These are phyloP conservation scores for Styela clava DNA, from an alignment of 23 tunicate species.

Conservation along the genomic window DNA sequence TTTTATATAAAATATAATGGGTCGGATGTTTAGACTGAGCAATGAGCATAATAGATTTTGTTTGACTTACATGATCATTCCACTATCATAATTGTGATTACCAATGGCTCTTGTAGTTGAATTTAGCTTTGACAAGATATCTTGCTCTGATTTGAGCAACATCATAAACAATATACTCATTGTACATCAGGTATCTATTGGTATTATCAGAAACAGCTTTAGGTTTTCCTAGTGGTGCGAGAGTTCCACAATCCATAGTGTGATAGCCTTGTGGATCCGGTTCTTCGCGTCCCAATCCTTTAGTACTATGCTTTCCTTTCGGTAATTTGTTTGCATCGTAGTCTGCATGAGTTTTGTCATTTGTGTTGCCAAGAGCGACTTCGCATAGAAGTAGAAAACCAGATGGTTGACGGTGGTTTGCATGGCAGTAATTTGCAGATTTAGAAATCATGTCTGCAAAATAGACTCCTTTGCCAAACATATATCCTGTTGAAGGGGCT, in stretches of 20 bases:
- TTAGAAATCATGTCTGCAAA: slow-evolving; percentile 86
- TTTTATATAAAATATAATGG: too few relatives aligned
- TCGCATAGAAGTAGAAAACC: slow-evolving; percentile 74
- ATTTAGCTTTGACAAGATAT: slow-evolving; percentile 59
- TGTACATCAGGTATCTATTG: slow-evolving; percentile 38
- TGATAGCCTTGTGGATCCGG: slow-evolving; percentile 43
- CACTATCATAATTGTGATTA: too few relatives aligned
- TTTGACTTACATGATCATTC: too few relatives aligned
- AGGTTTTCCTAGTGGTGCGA: slow-evolving; percentile 71
- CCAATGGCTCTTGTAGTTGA: slow-evolving; percentile 28
- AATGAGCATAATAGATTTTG: too few relatives aligned
- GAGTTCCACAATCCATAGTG: slow-evolving; percentile 39
- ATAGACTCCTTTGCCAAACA: slow-evolving; percentile 90
- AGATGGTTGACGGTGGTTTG: slow-evolving; percentile 46
- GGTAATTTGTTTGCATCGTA: slow-evolving; percentile 56
- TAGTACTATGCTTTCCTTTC: slow-evolving; percentile 56
- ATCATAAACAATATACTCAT: slow-evolving; percentile 82
- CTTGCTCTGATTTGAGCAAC: slow-evolving; percentile 52
- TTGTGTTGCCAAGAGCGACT: slow-evolving; percentile 67
- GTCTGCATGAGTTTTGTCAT: slow-evolving; percentile 50
- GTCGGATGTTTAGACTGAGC: too few relatives aligned
- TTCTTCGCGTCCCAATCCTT: slow-evolving; percentile 43
- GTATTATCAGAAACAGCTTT: neutral
- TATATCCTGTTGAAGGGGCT: slow-evolving; percentile 69
- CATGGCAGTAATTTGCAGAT: slow-evolving; percentile 78